Evolutionary conservation across 2,888 invertebrate species (phyloP).

Genomic region (Drosophila flavopinicola): DNA sequence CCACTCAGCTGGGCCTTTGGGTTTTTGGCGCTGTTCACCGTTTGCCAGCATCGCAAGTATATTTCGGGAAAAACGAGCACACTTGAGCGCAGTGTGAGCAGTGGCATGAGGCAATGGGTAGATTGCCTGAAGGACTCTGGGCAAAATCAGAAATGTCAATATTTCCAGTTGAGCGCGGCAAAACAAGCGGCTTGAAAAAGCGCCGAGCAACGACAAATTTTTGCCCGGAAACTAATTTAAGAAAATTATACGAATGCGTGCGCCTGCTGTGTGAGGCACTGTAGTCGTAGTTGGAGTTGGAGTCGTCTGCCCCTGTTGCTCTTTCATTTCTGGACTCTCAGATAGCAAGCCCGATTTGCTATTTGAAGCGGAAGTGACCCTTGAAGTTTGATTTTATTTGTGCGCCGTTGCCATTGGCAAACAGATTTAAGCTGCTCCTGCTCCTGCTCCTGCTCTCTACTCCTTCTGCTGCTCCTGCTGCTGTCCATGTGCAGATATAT

Average conservation of each 20-base stretch:
- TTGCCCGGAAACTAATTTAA: conserved; percentile 74
- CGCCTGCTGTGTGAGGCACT: conserved; percentile 11
- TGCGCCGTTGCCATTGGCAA: conserved; percentile 66
- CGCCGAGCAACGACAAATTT: conserved; percentile 52
- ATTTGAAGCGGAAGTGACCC: conserved; percentile 78
- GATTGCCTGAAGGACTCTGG: conserved; percentile 46
- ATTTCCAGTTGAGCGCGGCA: conserved; percentile 68
- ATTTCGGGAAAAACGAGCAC: conserved; percentile 39
- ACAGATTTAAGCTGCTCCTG: conserved; percentile 47
- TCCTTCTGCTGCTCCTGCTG: background rate
- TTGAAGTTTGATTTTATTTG: conserved; percentile 80
- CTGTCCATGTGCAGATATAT: conserved; percentile 32
- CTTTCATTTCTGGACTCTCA: conserved; percentile 35
- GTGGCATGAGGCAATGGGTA: conserved; percentile 11
- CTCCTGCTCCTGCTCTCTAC: background rate
- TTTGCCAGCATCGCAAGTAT: conserved; percentile 47
- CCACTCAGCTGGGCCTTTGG: conserved; percentile 23
- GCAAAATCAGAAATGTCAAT: conserved; percentile 69
- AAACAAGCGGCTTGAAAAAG: conserved; percentile 64
- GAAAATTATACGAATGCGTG: conserved; percentile 60
- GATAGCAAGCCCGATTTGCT: conserved; percentile 65
- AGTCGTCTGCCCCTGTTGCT: too few species aligned
- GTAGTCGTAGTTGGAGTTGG: too few species aligned
- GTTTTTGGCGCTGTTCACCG: conserved; percentile 25
- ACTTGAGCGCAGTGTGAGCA: conserved; percentile 24